Percentiles rank a stretch among this genome's conserved stretches.
Conservation (phyloP, 2,888 invertebrate genomes). For the Beris chalybata region DNA sequence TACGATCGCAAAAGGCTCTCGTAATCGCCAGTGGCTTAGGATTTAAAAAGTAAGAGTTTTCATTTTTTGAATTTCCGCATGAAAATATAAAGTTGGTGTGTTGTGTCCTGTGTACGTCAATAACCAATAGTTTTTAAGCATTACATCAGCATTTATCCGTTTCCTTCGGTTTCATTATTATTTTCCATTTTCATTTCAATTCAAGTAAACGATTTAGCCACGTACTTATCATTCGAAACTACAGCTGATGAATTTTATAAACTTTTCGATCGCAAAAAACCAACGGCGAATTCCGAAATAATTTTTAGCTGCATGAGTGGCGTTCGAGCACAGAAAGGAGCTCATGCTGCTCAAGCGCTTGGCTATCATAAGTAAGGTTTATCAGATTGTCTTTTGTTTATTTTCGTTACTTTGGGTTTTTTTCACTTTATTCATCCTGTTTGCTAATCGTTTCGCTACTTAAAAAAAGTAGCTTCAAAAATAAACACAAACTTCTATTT, state of each 20-base stretch:
- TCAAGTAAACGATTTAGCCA: constrained; percentile 38
- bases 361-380: constrained; percentile 36
- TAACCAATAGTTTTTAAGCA: too few relatives aligned
- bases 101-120: too few relatives aligned
- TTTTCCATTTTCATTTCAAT: constrained; percentile 13
- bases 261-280: constrained; percentile 63
- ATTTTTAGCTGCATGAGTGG: constrained; percentile 31
- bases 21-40: constrained; percentile 61
- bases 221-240: constrained; percentile 42
- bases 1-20: constrained; percentile 63
- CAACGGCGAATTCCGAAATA: constrained; percentile 62
- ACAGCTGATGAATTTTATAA: constrained; percentile 59
- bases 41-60: constrained; percentile 60
- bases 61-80: not conserved
- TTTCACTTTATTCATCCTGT: too few relatives aligned
- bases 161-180: not conserved
- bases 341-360: constrained; percentile 11
- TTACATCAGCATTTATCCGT: too few relatives aligned
- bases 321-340: constrained; percentile 31
- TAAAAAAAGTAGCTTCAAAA: not conserved
- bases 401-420: too few relatives aligned
- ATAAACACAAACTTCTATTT: constrained; percentile 45
- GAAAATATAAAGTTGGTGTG: too few relatives aligned
- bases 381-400: too few relatives aligned
- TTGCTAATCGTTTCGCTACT: too few relatives aligned